phyloP scores from a whole-genome alignment of 2,113 vertebrate species.

The Python bivittatus region DNA sequence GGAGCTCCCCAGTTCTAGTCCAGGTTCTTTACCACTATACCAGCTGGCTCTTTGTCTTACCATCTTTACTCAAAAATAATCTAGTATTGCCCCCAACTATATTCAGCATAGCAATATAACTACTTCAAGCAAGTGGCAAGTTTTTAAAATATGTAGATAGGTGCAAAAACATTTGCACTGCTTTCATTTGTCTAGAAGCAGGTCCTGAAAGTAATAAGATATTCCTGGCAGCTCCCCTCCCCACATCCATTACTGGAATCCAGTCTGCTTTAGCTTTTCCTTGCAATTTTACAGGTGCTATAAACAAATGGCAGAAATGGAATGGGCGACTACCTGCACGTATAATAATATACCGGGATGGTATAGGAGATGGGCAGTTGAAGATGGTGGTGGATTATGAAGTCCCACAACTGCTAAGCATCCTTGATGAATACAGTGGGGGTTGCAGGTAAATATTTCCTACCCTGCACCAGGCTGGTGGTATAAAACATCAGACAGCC shows the following conservation, averaged over 20 bases:
- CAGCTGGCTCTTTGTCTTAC: background rate
- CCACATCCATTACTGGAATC: background rate
- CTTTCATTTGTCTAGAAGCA: background rate
- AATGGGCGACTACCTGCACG: constrained; percentile 57
- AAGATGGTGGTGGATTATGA: constrained; percentile 48
- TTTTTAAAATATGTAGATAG: background rate
- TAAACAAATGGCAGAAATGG: constrained; percentile 59
- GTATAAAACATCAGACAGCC: background rate
- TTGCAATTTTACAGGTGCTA: constrained; percentile 55
- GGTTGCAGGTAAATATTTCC: constrained; percentile 35
- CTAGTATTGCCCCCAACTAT: background rate
- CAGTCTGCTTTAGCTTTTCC: background rate
- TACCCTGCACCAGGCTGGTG: background rate
- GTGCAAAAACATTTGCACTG: background rate
- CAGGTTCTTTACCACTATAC: background rate
- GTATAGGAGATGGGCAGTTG: constrained; percentile 67
- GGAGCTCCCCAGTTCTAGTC: too few relatives aligned
- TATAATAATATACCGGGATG: constrained; percentile 68
- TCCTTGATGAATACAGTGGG: constrained; percentile 31
- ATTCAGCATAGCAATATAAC: background rate
- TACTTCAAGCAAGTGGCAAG: background rate
- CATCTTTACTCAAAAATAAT: background rate
- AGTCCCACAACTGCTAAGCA: constrained; percentile 60
- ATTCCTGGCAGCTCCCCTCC: background rate
- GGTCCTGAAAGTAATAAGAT: background rate